phyloP scores from a whole-genome alignment of 2,888 invertebrate species.

The Abrostola triplasia region DNA sequence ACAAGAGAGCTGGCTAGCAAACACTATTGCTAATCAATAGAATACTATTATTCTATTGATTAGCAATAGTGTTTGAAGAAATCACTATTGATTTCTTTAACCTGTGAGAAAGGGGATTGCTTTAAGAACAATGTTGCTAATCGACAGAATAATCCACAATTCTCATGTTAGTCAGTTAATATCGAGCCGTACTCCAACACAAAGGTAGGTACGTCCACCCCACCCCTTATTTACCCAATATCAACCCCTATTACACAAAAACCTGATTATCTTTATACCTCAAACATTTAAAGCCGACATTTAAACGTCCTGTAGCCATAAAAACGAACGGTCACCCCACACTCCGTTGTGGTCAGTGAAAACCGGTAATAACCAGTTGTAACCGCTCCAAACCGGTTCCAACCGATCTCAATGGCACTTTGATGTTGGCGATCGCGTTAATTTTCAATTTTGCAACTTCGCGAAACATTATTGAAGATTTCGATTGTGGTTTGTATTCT shows the following conservation, averaged over 20 bases:
- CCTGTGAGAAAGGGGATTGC: too few species aligned
- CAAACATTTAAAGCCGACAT: constrained; percentile 56
- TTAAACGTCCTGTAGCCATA: constrained; percentile 53
- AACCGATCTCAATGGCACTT: constrained; percentile 61
- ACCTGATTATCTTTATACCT: constrained; percentile 49
- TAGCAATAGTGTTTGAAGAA: too few species aligned
- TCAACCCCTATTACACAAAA: constrained; percentile 39
- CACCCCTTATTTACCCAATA: constrained; percentile 48
- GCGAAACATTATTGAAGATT: constrained; percentile 44
- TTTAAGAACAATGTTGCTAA: too few species aligned
- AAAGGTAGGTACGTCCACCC: constrained; percentile 8
- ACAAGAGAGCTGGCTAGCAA: too few species aligned
- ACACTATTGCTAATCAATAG: too few species aligned
- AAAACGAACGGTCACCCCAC: constrained; percentile 63
- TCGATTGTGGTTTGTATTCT: constrained; percentile 30
- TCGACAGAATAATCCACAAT: too few species aligned
- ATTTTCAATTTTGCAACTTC: constrained; percentile 61
- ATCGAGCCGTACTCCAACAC: not conserved
- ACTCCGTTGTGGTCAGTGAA: constrained; percentile 55
- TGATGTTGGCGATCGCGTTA: constrained; percentile 59
- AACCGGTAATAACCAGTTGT: constrained; percentile 69
- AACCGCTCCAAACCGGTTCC: constrained; percentile 51
- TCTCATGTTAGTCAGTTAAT: not conserved
- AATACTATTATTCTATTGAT: too few species aligned
- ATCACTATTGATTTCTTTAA: too few species aligned